A percentile compares a stretch with the other conserved stretches of the same genome.
These are phyloP conservation scores for Oriolus oriolus DNA, from an alignment of 2,113 vertebrate species.

Conservation along the genomic window DNA sequence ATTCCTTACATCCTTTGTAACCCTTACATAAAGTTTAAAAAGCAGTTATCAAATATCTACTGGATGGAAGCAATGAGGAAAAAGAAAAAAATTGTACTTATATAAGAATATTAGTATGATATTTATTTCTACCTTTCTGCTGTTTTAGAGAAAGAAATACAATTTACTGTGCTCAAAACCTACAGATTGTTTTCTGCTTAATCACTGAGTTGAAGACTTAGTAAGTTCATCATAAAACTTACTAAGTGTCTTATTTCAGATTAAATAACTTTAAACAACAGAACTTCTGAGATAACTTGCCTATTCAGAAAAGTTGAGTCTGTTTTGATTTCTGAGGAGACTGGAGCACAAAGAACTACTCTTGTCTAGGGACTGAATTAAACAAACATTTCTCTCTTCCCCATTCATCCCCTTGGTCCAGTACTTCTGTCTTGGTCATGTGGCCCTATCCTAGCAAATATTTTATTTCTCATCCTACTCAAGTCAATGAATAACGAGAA, in stretches of 20 bases:
- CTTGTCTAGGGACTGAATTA: background rate
- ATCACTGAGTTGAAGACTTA: background rate
- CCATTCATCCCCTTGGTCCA: background rate
- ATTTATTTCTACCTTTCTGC: background rate
- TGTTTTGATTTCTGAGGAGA: background rate
- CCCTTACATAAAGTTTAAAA: background rate
- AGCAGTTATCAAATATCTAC: background rate
- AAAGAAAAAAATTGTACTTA: background rate
- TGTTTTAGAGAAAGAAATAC: background rate
- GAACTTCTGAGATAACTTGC: background rate
- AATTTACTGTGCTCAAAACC: background rate
- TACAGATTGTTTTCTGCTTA: background rate
- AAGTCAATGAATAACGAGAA: background rate
- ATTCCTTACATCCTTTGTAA: background rate
- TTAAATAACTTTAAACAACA: background rate
- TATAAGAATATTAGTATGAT: background rate
- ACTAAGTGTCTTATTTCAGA: background rate
- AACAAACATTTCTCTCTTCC: background rate
- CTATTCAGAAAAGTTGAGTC: background rate
- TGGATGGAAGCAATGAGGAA: background rate
- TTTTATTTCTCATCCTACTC: background rate
- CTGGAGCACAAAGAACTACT: background rate
- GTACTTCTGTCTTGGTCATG: background rate
- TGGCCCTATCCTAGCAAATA: background rate
- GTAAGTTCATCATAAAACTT: background rate